phyloP scores from a whole-genome alignment of 2,797 vertebrate genomes.

The Notamacropus eugenii region DNA sequence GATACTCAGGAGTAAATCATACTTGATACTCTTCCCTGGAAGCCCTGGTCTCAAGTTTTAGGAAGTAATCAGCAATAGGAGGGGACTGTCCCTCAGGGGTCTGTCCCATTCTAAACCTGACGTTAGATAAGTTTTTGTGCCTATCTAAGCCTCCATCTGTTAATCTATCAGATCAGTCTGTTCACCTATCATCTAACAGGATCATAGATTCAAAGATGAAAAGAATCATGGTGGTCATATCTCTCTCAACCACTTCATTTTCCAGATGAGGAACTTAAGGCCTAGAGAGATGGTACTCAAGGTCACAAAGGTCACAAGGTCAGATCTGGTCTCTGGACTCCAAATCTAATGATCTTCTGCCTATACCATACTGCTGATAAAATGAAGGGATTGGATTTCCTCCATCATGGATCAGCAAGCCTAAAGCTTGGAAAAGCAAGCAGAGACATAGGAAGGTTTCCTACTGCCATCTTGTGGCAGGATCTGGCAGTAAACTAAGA shows the following conservation, averaged over 20 bases:
- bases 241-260: neutral
- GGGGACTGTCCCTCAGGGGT: neutral
- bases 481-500: neutral
- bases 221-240: neutral
- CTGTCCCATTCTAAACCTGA: neutral
- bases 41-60: neutral
- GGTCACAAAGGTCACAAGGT: neutral
- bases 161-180: neutral
- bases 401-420: neutral
- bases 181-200: neutral
- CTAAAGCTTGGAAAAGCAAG: neutral
- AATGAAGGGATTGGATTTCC: neutral
- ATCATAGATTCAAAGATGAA: neutral
- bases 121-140: neutral
- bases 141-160: neutral
- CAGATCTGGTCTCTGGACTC: neutral
- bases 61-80: neutral
- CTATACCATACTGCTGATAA: neutral
- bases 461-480: conserved; percentile 76
- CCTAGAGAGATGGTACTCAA: neutral
- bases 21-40: neutral
- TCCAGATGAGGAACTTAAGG: neutral
- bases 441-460: conserved; percentile 47
- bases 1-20: neutral
- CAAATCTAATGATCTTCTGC: neutral